Percentiles rank a stretch among this genome's conserved stretches.
These are phyloP conservation scores for Azemiops feae DNA, from an alignment of 2,113 vertebrate species.

Conservation along the genomic window DNA sequence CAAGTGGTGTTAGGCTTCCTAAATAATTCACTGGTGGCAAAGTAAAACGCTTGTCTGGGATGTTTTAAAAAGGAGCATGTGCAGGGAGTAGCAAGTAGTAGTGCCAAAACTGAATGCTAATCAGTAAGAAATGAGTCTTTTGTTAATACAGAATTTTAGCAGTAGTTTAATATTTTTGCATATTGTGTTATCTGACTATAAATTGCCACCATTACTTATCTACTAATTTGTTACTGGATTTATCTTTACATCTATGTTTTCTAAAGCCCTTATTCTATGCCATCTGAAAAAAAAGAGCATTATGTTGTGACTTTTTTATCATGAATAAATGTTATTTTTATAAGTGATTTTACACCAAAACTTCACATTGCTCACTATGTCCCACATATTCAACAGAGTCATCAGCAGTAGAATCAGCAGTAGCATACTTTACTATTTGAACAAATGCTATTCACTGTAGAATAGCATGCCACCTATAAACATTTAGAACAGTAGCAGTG, in stretches of 20 bases:
- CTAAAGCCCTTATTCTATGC: not conserved
- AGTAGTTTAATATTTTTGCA: not conserved
- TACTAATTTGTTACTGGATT: not conserved
- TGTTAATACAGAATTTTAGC: not conserved
- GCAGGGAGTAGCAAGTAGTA: not conserved
- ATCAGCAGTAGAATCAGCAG: not conserved
- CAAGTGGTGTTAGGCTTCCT: not conserved
- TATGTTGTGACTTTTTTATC: not conserved
- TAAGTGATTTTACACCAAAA: not conserved
- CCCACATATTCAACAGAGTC: not conserved
- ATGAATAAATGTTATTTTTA: not conserved
- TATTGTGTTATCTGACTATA: not conserved
- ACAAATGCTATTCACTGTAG: not conserved
- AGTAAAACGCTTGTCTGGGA: conserved; percentile 4
- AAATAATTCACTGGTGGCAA: not conserved
- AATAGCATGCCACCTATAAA: not conserved
- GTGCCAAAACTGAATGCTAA: not conserved
- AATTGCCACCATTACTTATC: not conserved
- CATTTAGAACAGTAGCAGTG: not conserved
- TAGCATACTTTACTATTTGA: not conserved
- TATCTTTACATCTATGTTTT: not conserved
- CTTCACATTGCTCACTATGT: not conserved
- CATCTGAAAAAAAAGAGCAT: not conserved
- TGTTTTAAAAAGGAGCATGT: not conserved
- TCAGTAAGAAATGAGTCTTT: not conserved